Base-by-base conservation (phyloP, 2,113 vertebrate genomes). In the Triplophysa tibetana region DNA sequence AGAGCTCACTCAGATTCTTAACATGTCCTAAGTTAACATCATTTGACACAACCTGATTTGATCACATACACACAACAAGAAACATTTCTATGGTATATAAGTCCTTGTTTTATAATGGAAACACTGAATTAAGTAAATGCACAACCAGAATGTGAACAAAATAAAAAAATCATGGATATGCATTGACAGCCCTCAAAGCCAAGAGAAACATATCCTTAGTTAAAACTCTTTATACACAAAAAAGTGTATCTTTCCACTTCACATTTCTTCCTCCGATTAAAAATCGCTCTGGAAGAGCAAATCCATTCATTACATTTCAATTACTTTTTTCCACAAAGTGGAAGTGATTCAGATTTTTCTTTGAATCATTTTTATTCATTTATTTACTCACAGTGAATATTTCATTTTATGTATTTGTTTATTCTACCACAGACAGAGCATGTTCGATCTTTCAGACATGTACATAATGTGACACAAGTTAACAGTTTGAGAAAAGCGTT, bases 271-370 rank as follows among this genome's bases (percentile, higher is more conserved):
- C 13, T 50, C 43, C 23, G 10, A 48, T 43, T 48, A 14, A 26
- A 48, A 69, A 68, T 1, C 13, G 24, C 43, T 69, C 23, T 13
- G 24, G 13, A 69, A 69, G 21, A 17, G 23, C 23, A 69, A 4
- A 21, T 23, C n/a, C 66, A 68, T 68, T 68, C 66, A 48, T 23
- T 14, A 48, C n/a, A 50, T 69, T 50, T 69, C 23, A 69, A 11
- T 17, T 21, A 50, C 8, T 9, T 50, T 48, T 4, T 8, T 29
- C 43, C 21, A 13, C 16, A 69, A 50, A 69, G 43, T 26, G 43
- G 21, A 45, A 48, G 41, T 68, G 11, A 67, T 43, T 43, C 0
- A 12, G 19, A n/a, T 43, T 21, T 43, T 21, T 66, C 38, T 6
- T 45, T 21, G n/a, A 16, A 14, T 52, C 48, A 1, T 4, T 52